Base-by-base conservation (phyloP, 2,797 vertebrate genomes). In the Scolopax bukidnonensis region DNA sequence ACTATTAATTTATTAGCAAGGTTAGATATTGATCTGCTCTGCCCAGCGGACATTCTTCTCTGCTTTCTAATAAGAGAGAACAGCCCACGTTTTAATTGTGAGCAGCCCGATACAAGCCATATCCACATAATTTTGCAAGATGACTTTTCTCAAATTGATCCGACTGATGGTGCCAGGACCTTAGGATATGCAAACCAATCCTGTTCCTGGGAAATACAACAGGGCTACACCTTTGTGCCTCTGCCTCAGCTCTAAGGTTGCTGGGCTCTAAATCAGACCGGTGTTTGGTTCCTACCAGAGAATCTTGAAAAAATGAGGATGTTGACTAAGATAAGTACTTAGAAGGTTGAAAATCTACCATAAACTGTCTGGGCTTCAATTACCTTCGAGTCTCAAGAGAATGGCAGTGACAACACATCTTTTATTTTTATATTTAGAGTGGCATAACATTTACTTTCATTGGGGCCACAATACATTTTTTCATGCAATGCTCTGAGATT, bases 1-100 rank as follows among this genome's bases (percentile, higher is more conserved):
- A 24, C 57, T 43, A 68, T 64, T 94, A 93, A 89, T 97, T 95
- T 89, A 30, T 81, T 77, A 60, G 15, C n/a, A 78, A 32, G 40
- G 80, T 53, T 56, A n/a, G 53, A 36, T 83, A 54, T 85, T 89
- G 96, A 96, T 95, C 68, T 6, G 4, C 47, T 71, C 51, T 61
- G 51, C 73, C 75, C 65, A 51, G 78, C 0, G 0, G 45, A 53
- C 78, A 53, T 88, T 70, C 40, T 73, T 80, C 41, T 28, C 40
- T 63, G n/a, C 40, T 93, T 82, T 93, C 81, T 40, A 41, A 70
- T 45, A 56, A 78, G 40, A 74, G 28, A 67, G 25, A 95, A 8
- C 63, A 91, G 43, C n/a, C 30, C 38, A 51, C 1, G 10, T 67
- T 85, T 82, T 93, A 65, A 51, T 45, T 78, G 43, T 18, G 61